phyloP scores from a whole-genome alignment of 2,888 invertebrate genomes.

The Leucophenga montana region DNA sequence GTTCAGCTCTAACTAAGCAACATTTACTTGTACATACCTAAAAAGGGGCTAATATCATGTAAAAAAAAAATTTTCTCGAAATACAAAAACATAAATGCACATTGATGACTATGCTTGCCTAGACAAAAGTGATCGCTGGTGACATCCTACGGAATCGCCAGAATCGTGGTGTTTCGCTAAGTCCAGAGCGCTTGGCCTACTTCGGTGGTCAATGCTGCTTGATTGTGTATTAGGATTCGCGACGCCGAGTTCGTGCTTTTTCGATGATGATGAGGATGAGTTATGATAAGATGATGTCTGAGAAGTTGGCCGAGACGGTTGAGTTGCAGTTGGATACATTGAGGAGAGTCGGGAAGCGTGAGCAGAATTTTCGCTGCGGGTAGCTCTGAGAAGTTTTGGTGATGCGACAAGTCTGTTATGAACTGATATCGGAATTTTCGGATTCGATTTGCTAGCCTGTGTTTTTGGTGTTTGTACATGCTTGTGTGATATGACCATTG shows the following conservation, averaged over 20 bases:
- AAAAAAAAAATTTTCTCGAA: constrained; percentile 1
- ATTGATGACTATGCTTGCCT: constrained; percentile 50
- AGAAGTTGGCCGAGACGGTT: constrained; percentile 48
- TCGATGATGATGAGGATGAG: constrained; percentile 45
- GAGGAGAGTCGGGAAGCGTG: constrained; percentile 31
- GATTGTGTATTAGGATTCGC: constrained; percentile 30
- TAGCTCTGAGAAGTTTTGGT: neutral
- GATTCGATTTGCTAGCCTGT: constrained; percentile 13
- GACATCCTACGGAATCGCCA: constrained; percentile 50
- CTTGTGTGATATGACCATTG: constrained; percentile 40
- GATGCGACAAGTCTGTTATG: constrained; percentile 11
- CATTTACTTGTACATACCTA: neutral
- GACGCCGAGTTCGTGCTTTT: constrained; percentile 52
- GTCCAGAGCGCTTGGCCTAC: constrained; percentile 43
- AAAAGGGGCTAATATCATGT: neutral
- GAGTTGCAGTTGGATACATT: constrained; percentile 21
- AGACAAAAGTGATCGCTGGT: constrained; percentile 53
- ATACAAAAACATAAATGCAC: constrained; percentile 25
- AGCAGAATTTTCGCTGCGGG: constrained; percentile 9
- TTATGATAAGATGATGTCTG: constrained; percentile 53
- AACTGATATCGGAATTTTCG: constrained; percentile 1
- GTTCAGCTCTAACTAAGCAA: no score
- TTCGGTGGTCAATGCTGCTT: constrained; percentile 31
- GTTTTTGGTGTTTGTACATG: constrained; percentile 9
- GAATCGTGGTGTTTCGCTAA: constrained; percentile 46